Evolutionary conservation across 2,888 invertebrate species (phyloP), one percentile per base, ranked within the genome.

Genomic region (Lithosia quadra): DNA sequence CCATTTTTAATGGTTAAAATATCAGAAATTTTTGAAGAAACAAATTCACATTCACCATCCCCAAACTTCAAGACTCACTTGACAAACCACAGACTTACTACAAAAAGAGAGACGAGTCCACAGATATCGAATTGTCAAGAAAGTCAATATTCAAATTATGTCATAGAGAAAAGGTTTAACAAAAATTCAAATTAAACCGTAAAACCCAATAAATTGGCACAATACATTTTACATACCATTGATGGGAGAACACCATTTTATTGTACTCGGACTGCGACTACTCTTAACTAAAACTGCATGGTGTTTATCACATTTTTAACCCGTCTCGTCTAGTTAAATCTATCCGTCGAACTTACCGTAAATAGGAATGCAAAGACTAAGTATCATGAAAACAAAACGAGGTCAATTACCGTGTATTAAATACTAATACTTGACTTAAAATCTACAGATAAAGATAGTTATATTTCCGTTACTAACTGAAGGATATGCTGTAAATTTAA

Each of bases 1-100:
- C 69, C 80, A 80, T 82, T 71, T 21, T 75, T 58, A 9, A 7
- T 9, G 15, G 11, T 67, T 69, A 36, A 28, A 8, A 43, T 10
- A 22, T 28, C 9, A 28, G 18, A 24, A 21, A 9, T 15, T 9
- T 49, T 49, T 3, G 21, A 21, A 55, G n/a, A 8, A 18, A 43
- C 13, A 63, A 53, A 2, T 24, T 18, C 4, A 9, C 5, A n/a
- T 13, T n/a, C n/a, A n/a, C n/a, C n/a, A 21, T 24, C 9, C 24
- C 1, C 15, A 8, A 53, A 39, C 8, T 56, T 15, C 18, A 18
- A 15, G 18, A 15, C 1, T 9, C 43, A 43, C 1, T 5, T 10
- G 43, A 15, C 43, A 28, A 28, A 28, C 28, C 2, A 4, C 28
- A 28, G 28, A n/a, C n/a, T n/a, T n/a, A n/a, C n/a, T n/a, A n/a